These are phyloP conservation scores for Epinephelus malabaricus DNA, from an alignment of 2,797 vertebrate genomes.

Conservation along the genomic window DNA sequence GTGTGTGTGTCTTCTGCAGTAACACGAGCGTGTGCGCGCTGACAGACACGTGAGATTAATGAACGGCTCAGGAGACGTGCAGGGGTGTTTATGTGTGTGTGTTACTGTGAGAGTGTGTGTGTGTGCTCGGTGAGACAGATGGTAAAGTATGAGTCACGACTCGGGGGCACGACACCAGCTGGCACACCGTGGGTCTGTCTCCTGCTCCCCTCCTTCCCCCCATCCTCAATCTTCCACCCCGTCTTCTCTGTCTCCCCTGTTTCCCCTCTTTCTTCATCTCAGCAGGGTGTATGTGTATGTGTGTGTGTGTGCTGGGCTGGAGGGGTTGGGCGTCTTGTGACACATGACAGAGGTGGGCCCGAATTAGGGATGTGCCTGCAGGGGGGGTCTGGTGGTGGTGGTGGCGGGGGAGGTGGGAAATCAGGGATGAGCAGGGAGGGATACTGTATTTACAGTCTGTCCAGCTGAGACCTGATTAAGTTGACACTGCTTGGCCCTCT, in stretches of 20 bases:
- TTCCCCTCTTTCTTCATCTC: conserved; percentile 80
- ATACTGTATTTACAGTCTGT: conserved; percentile 83
- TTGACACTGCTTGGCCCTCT: conserved; percentile 58
- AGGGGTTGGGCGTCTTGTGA: conserved; percentile 67
- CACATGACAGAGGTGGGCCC: conserved; percentile 79
- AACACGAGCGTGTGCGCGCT: neutral
- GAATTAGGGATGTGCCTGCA: conserved; percentile 70
- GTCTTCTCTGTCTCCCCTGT: conserved; percentile 71
- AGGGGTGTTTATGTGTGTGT: neutral
- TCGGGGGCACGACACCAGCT: conserved; percentile 85
- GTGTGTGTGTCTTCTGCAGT: neutral
- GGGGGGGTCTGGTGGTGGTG: conserved; percentile 29
- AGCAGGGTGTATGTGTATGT: conserved; percentile 62
- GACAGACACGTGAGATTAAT: conserved; percentile 52
- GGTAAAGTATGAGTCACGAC: conserved; percentile 85
- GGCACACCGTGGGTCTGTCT: conserved; percentile 80
- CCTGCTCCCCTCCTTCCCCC: conserved; percentile 18
- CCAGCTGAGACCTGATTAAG: conserved; percentile 82
- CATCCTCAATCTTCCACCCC: conserved; percentile 70
- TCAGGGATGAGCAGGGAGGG: conserved; percentile 25
- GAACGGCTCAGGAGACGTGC: conserved; percentile 39
- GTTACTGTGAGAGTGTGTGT: conserved; percentile 55
- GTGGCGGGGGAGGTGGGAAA: conserved; percentile 18
- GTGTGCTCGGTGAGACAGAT: conserved; percentile 76
- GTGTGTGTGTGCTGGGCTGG: conserved; percentile 56